A percentile compares a stretch with the other conserved stretches of the same genome.
phyloP scores from a whole-genome alignment of 2,797 vertebrate species.

The Schizopygopsis pylzovi region DNA sequence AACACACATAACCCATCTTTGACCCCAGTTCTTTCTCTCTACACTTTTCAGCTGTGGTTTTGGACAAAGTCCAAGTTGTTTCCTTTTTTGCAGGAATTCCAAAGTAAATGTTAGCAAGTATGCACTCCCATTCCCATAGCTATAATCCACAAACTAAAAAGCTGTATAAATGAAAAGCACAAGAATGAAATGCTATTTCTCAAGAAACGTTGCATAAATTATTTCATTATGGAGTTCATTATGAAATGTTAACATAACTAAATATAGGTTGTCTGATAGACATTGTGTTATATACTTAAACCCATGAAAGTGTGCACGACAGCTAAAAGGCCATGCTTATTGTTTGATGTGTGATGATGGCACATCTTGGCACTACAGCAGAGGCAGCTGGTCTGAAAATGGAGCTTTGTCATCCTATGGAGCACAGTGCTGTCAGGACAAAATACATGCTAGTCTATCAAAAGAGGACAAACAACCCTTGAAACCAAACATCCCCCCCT shows the following conservation, averaged over 20 bases:
- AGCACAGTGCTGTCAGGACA: constrained; percentile 28
- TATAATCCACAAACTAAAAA: constrained; percentile 56
- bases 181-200: too few species aligned
- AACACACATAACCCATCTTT: constrained; percentile 50
- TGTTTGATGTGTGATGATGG: constrained; percentile 34
- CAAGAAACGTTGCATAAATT: background rate
- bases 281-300: background rate
- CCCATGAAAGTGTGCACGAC: background rate
- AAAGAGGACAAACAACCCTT: constrained; percentile 17
- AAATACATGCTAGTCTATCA: constrained; percentile 17
- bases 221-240: background rate
- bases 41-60: constrained; percentile 51
- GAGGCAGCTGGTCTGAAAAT: constrained; percentile 59
- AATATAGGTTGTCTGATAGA: constrained; percentile 1
- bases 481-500: constrained; percentile 10
- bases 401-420: constrained; percentile 47
- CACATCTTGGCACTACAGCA: constrained; percentile 56
- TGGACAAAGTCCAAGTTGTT: constrained; percentile 72
- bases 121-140: constrained; percentile 63
- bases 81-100: constrained; percentile 68
- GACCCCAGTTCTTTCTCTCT: constrained; percentile 4
- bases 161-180: constrained; percentile 56
- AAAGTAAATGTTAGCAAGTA: constrained; percentile 63
- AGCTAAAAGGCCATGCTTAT: constrained; percentile 40
- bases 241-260: background rate